phyloP scores from a whole-genome alignment of 2,888 invertebrate genomes.

The Ormyrus pomaceus region DNA sequence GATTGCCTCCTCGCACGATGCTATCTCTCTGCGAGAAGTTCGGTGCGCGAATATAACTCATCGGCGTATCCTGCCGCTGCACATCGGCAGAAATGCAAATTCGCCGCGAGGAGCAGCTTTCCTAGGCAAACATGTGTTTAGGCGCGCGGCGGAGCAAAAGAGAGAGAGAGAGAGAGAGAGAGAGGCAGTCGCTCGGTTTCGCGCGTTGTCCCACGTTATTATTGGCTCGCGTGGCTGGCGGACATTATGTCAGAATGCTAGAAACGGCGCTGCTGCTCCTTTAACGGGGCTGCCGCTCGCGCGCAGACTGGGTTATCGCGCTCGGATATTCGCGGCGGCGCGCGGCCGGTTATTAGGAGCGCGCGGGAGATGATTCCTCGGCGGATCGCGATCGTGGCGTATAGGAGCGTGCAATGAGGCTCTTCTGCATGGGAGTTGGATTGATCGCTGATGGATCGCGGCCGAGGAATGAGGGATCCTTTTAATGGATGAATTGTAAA shows the following conservation, averaged over 20 bases:
- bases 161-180: neutral
- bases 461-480: neutral
- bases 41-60: too few species aligned
- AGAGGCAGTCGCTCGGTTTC: slow-evolving; percentile 15
- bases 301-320: too few species aligned
- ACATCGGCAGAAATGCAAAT: slow-evolving; percentile 68
- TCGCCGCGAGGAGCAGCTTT: slow-evolving; percentile 61
- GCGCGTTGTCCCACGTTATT: slow-evolving; percentile 72
- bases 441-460: slow-evolving; percentile 10
- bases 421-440: neutral
- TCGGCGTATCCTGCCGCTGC: too few species aligned
- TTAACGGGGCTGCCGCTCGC: too few species aligned
- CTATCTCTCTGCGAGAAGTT: too few species aligned
- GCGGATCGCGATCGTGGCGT: too few species aligned
- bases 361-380: too few species aligned
- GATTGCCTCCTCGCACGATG: too few species aligned
- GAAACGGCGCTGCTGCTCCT: too few species aligned
- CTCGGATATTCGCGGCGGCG: too few species aligned
- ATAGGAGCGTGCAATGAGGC: neutral
- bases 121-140: slow-evolving; percentile 73
- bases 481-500: neutral
- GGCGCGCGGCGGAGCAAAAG: neutral
- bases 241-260: slow-evolving; percentile 67
- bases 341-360: too few species aligned
- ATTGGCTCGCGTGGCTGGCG: slow-evolving; percentile 74